phyloP scores from a whole-genome alignment of 2,113 vertebrate genomes.

The Sebastes schlegelii region DNA sequence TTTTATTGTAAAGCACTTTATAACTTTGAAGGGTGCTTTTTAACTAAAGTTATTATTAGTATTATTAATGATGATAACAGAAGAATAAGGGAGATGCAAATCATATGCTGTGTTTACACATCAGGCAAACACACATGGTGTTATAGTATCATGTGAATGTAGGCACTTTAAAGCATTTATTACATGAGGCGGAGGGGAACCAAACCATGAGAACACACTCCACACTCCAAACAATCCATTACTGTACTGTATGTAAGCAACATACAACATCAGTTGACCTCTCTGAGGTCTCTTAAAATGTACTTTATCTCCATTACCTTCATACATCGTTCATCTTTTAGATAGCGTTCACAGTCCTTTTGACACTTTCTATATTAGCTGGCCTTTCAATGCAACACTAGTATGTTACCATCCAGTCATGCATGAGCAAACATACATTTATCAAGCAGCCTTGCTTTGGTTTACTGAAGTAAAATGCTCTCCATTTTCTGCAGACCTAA shows the following conservation, averaged over 20 bases:
- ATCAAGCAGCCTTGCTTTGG: slow-evolving; percentile 14
- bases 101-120: too few relatives aligned
- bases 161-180: background rate
- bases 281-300: background rate
- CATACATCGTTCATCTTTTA: slow-evolving; percentile 3
- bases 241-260: background rate
- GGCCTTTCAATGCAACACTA: background rate
- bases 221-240: background rate
- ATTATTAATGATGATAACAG: background rate
- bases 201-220: background rate
- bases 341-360: background rate
- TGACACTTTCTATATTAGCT: slow-evolving; percentile 11
- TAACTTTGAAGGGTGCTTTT: too few relatives aligned
- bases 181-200: background rate
- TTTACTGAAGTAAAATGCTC: background rate
- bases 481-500: slow-evolving; percentile 8
- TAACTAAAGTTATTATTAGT: too few relatives aligned
- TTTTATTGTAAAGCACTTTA: too few relatives aligned
- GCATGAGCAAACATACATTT: slow-evolving; percentile 23
- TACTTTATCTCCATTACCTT: background rate
- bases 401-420: background rate
- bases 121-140: background rate
- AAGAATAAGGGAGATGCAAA: background rate
- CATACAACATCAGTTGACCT: background rate
- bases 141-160: background rate